phyloP scores from a whole-genome alignment of 2,888 invertebrate species.

The Drosophila buzzatii region DNA sequence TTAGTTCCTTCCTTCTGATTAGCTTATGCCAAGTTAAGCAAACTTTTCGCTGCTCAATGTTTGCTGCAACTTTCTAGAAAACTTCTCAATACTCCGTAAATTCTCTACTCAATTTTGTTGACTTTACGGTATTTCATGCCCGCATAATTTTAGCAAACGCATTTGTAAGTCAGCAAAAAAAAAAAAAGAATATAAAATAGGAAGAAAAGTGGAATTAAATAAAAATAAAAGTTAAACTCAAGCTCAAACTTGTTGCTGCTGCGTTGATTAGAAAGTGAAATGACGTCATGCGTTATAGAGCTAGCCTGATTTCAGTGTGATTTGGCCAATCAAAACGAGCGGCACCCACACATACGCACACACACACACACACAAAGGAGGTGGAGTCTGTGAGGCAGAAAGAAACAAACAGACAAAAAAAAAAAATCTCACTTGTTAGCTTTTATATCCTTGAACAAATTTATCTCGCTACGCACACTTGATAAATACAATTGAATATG shows the following conservation, averaged over 20 bases:
- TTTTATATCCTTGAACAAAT: constrained; percentile 81
- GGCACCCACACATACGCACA: constrained; percentile 10
- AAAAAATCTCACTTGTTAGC: constrained; percentile 78
- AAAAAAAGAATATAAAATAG: background rate
- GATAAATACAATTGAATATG: constrained; percentile 82
- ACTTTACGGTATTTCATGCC: constrained; percentile 49
- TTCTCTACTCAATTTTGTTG: background rate
- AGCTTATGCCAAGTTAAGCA: background rate
- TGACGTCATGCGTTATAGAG: constrained; percentile 73
- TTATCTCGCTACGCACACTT: constrained; percentile 78
- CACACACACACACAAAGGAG: constrained; percentile 33
- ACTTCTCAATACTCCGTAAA: background rate
- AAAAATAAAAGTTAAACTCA: constrained; percentile 35
- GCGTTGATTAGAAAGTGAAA: constrained; percentile 75
- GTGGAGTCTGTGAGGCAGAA: constrained; percentile 58
- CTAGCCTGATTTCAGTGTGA: constrained; percentile 84
- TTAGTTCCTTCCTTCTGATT: background rate
- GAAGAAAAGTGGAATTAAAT: constrained; percentile 2
- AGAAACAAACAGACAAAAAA: constrained; percentile 16
- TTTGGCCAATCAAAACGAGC: constrained; percentile 85
- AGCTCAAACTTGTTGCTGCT: constrained; percentile 26
- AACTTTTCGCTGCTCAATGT: background rate
- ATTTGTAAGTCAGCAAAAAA: constrained; percentile 61
- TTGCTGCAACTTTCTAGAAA: background rate
- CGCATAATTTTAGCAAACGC: constrained; percentile 68